These are phyloP conservation scores for Drosophila mimetica DNA, from an alignment of 2,888 invertebrate genomes.

Conservation along the genomic window DNA sequence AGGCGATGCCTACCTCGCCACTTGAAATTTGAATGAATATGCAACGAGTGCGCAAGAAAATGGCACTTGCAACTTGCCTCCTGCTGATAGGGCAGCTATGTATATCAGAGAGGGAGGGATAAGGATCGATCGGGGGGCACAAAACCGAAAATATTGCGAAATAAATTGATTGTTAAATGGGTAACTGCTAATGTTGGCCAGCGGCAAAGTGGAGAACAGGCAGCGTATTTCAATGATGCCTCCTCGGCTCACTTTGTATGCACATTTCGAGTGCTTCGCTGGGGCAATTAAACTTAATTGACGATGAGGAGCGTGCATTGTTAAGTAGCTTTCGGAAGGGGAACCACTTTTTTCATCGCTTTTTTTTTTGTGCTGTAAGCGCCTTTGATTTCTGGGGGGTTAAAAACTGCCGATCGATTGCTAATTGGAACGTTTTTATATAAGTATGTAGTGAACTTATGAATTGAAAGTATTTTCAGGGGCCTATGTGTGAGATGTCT, in stretches of 20 bases:
- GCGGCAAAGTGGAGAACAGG: slow-evolving; percentile 10
- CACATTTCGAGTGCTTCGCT: slow-evolving; percentile 66
- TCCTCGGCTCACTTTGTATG: slow-evolving; percentile 62
- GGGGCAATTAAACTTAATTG: slow-evolving; percentile 75
- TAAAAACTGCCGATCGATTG: slow-evolving; percentile 42
- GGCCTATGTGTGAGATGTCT: not conserved
- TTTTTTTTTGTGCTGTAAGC: slow-evolving; percentile 10
- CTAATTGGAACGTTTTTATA: slow-evolving; percentile 27
- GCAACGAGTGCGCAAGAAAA: slow-evolving; percentile 51
- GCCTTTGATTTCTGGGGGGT: slow-evolving; percentile 58
- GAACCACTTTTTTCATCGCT: slow-evolving; percentile 20
- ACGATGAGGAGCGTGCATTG: slow-evolving; percentile 61
- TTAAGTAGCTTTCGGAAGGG: slow-evolving; percentile 25
- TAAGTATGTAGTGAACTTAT: not conserved
- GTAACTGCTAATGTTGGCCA: slow-evolving; percentile 25
- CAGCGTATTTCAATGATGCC: slow-evolving; percentile 25
- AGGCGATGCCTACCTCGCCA: slow-evolving; percentile 30
- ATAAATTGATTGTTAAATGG: slow-evolving; percentile 81
- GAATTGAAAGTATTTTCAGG: not conserved
- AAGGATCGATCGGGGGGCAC: slow-evolving; percentile 21
- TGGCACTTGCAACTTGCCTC: slow-evolving; percentile 12
- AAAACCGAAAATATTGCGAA: slow-evolving; percentile 69
- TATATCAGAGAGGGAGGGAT: not conserved
- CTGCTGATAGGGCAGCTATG: slow-evolving; percentile 8
- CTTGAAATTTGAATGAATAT: slow-evolving; percentile 69